Base-by-base conservation (phyloP, 2,888 invertebrate genomes). In the Apodemia duryi region DNA sequence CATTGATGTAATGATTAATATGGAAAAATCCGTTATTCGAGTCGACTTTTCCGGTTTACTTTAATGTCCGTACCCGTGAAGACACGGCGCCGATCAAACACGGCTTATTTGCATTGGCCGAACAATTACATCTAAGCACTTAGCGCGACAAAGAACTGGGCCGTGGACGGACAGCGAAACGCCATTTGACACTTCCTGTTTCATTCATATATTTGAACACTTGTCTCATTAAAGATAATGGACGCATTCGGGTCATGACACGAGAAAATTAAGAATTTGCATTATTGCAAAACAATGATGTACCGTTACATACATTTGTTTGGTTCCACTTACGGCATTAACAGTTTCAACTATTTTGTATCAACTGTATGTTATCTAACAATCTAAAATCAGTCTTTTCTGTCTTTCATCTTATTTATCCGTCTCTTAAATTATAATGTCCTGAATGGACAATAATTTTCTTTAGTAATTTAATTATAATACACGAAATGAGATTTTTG, bases 131-230 rank as follows among this genome's bases (percentile, higher is more conserved):
- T 77, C 83, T 79, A 75, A 77, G 85, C 91, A 90, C 91, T 91
- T 90, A 90, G 81, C 83, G 80, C 80, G 82, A 78, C 80, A 79
- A 74, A 75, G 84, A 90, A 89, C 88, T 88, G 86, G 86, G 84
- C 86, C 88, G 87, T 82, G 84, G 82, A 78, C 76, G 77, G 84
- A 90, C 90, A 91, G 82, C 86, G 85, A 88, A 91, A 90, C 80
- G 80, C 91, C 86, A 90, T 91, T 91, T 89, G 85, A 86, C 83
- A 85, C 86, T 90, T 91, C 91, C 91, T 86, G 90, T 90, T 88
- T 88, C 88, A 88, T 84, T 81, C 78, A 81, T 79, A 80, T 79
- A 75, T 81, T 81, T 80, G 78, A 76, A 74, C 72, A 68, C 75
- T 73, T 64, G 62, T 70, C 74, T 76, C 77, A 79, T 80, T 78